phyloP scores from a whole-genome alignment of 1,140 invertebrate genomes.

The Bombus haemorrhoidalis region DNA sequence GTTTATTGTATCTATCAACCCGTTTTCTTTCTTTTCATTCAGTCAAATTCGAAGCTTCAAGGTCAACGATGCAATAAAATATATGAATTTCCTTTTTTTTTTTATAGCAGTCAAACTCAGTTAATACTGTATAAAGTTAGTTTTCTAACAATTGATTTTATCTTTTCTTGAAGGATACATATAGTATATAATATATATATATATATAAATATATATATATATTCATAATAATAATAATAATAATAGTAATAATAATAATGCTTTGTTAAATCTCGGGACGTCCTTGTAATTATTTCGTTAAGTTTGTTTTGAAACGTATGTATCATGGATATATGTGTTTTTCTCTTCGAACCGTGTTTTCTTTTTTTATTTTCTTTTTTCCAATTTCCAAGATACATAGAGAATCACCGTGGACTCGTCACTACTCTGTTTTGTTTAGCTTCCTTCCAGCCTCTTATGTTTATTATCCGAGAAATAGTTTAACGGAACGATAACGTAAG shows the following conservation, averaged over 20 bases:
- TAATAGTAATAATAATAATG: conserved; percentile 31
- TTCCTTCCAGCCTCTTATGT: background rate
- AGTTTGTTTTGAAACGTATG: background rate
- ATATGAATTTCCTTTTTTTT: conserved; percentile 26
- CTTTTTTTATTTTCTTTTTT: background rate
- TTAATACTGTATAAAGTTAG: conserved; percentile 50
- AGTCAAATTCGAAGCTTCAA: conserved; percentile 53
- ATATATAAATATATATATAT: background rate
- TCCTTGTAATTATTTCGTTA: conserved; percentile 16
- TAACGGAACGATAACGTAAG: conserved; percentile 50
- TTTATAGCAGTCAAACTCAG: conserved; percentile 39
- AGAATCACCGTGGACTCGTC: conserved; percentile 26
- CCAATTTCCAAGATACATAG: conserved; percentile 17
- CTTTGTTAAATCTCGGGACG: conserved; percentile 26
- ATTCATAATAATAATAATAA: conserved; percentile 33
- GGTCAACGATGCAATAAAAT: conserved; percentile 57
- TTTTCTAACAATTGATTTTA: conserved; percentile 44
- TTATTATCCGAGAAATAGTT: conserved; percentile 13
- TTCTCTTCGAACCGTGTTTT: background rate
- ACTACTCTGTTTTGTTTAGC: background rate
- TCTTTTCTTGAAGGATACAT: conserved; percentile 25
- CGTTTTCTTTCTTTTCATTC: conserved; percentile 3
- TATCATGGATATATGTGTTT: background rate
- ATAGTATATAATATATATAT: conserved; percentile 38
- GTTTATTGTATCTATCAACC: conserved; percentile 14